Conservation (phyloP, 2,888 invertebrate species). For the Ligdia adustata region DNA sequence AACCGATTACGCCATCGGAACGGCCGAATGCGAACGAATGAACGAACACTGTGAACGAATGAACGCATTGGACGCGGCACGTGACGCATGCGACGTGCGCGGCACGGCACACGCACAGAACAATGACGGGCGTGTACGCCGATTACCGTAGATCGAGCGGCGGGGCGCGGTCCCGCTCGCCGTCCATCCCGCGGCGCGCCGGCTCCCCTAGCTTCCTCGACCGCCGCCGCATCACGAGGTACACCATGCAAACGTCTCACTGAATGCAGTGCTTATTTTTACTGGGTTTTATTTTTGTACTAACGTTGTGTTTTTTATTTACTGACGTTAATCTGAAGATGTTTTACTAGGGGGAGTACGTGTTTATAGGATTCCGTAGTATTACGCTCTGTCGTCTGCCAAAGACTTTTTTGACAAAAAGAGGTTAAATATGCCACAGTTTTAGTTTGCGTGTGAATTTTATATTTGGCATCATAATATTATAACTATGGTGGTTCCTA, state of each 20-base stretch:
- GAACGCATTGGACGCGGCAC: constrained; percentile 5
- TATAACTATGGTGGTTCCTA: too few species aligned
- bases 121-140: constrained; percentile 82
- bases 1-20: constrained; percentile 5
- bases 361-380: too few species aligned
- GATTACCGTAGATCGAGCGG: constrained; percentile 79
- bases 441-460: too few species aligned
- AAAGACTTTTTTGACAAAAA: too few species aligned
- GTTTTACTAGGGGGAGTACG: too few species aligned
- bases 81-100: constrained; percentile 38
- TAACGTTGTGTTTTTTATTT: too few species aligned
- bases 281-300: too few species aligned
- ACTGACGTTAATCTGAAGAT: too few species aligned
- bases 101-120: constrained; percentile 52
- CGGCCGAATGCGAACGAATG: background rate
- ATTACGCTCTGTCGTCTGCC: too few species aligned
- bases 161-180: constrained; percentile 84
- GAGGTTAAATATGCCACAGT: too few species aligned
- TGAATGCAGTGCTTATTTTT: constrained; percentile 15
- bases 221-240: constrained; percentile 97
- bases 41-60: constrained; percentile 1
- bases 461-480: too few species aligned
- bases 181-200: constrained; percentile 95
- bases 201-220: constrained; percentile 98
- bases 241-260: constrained; percentile 56